Base-by-base conservation (phyloP, 2,113 vertebrate species). In the Tetrax tetrax region DNA sequence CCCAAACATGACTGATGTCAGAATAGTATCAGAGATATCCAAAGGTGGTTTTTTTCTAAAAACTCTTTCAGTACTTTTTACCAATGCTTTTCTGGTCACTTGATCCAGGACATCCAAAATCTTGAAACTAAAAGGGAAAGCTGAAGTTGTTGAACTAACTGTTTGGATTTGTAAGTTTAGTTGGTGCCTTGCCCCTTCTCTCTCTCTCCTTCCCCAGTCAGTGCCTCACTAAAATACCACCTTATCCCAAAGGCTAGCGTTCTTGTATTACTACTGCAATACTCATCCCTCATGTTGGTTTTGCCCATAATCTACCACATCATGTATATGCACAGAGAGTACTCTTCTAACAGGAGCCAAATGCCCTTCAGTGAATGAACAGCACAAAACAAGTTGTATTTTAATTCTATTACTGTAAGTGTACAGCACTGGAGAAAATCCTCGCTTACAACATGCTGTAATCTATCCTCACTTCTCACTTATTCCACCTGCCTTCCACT, bases 391-490 rank as follows among this genome's bases (percentile, higher is more conserved):
- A 33, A 50, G 24, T 57, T n/a, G 38, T 20, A 33, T 59, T 86
- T 65, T 65, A 43, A 38, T 59, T 78, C 63, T 35, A 14, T 25
- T n/a, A 83, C 24, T 81, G 12, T 35, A 54, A 78, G 4, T 57
- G 77, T 91, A 95, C 81, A 82, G 38, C 65, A 86, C 57, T 90
- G 56, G 88, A 95, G 60, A 92, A 92, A 87, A 89, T 80, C 54
- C 53, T 56, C 15, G 2, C 60, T 79, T 95, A 57, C 14, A 72
- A 68, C 6, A 71, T 94, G 80, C 21, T 43, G 90, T 81, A 51
- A 63, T 54, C 50, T 48, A 53, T 90, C 85, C 69, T 93, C 17
- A n/a, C 77, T 93, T 86, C 59, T 95, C 33, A 53, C 19, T 83
- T 61, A 12, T 83, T 63, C 80, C 81, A 96, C 38, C 28, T 89